Conservation (phyloP, 2,888 invertebrate species). For the Argyresthia albistria region DNA sequence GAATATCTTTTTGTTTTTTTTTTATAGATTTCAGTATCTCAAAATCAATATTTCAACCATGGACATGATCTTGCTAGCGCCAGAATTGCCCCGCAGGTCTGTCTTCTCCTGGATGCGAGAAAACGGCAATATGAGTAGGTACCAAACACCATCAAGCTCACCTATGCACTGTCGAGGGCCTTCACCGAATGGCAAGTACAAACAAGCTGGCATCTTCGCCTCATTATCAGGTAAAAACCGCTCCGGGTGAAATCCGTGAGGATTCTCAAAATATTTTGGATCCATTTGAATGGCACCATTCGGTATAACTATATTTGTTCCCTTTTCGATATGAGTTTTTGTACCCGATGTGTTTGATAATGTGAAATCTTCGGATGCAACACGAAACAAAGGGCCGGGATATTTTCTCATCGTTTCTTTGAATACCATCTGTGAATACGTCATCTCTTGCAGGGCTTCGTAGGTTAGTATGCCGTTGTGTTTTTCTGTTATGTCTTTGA, state of each 20-base stretch:
- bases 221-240: constrained; percentile 15
- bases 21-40: too few relatives aligned
- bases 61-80: too few relatives aligned
- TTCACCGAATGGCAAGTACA: constrained; percentile 37
- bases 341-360: constrained; percentile 23
- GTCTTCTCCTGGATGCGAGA: too few relatives aligned
- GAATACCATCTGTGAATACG: constrained; percentile 39
- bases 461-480: constrained; percentile 29
- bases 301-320: constrained; percentile 17
- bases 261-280: constrained; percentile 15
- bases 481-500: constrained; percentile 31
- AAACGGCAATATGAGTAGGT: too few relatives aligned
- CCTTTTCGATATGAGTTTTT: constrained; percentile 23
- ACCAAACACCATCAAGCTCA: constrained; percentile 8
- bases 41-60: too few relatives aligned
- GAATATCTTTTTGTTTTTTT: too few relatives aligned
- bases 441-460: constrained; percentile 44
- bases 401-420: constrained; percentile 41
- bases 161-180: constrained; percentile 44
- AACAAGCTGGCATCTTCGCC: constrained; percentile 16
- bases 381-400: constrained; percentile 25
- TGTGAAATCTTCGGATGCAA: constrained; percentile 23
- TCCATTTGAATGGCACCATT: constrained; percentile 19
- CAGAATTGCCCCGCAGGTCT: too few relatives aligned
- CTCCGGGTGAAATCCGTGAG: constrained; percentile 17